phyloP scores from a whole-genome alignment of 2,797 vertebrate genomes.

The Muscicapa comitata region DNA sequence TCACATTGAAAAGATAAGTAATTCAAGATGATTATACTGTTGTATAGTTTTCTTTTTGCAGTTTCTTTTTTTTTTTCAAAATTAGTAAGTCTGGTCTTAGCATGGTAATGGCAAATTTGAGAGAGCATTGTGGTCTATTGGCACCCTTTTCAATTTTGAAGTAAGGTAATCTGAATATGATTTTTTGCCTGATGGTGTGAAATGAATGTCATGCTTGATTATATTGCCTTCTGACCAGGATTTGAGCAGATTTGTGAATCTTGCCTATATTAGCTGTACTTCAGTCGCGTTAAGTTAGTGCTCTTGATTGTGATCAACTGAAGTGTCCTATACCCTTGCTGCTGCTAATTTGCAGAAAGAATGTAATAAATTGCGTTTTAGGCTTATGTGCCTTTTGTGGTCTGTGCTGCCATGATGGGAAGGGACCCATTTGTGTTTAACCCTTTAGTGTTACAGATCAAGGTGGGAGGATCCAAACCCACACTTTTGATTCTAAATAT shows the following conservation, averaged over 20 bases:
- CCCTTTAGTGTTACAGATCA: background rate
- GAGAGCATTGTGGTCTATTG: background rate
- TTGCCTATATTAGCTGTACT: background rate
- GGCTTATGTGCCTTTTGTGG: background rate
- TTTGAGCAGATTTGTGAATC: background rate
- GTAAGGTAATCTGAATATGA: background rate
- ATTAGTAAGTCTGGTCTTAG: background rate
- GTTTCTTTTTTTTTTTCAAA: rapidly evolving
- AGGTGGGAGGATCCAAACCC: background rate
- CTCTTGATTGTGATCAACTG: background rate
- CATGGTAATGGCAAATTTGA: background rate
- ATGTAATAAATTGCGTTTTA: background rate
- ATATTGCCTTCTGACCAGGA: background rate
- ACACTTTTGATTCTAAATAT: background rate
- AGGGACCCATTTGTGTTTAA: background rate
- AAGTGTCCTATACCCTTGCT: background rate
- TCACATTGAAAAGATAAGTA: background rate
- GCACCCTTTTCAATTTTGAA: background rate
- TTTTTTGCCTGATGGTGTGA: background rate
- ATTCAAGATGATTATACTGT: background rate
- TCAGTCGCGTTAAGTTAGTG: background rate
- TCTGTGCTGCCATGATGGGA: background rate
- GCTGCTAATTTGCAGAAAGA: background rate
- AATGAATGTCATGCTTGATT: background rate
- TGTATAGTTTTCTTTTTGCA: background rate